Conservation (phyloP, 2,888 invertebrate species). For the Ennomos erosarius region DNA sequence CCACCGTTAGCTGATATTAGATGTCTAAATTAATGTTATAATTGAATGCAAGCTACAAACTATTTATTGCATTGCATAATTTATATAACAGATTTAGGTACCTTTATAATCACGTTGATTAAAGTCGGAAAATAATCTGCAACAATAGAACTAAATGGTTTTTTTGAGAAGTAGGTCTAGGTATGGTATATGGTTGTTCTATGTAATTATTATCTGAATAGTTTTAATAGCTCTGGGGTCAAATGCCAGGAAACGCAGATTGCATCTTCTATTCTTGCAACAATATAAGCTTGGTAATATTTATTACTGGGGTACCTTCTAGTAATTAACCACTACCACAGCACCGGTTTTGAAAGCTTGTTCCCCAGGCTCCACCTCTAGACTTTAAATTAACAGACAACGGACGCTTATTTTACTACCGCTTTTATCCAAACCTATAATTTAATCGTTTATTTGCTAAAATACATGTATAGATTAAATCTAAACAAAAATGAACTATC, state of each 20-base stretch:
- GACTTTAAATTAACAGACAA: constrained; percentile 11
- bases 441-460: too few species aligned
- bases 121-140: too few species aligned
- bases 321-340: constrained; percentile 56
- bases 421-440: constrained; percentile 18
- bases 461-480: too few species aligned
- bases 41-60: constrained; percentile 24
- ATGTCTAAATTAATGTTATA: constrained; percentile 25
- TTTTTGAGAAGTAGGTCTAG: too few species aligned
- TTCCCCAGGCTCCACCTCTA: constrained; percentile 21
- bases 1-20: constrained; percentile 27
- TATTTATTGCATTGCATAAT: constrained; percentile 22
- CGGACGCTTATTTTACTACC: constrained; percentile 21
- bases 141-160: too few species aligned
- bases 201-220: constrained; percentile 50
- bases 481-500: too few species aligned
- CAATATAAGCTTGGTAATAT: constrained; percentile 53
- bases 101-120: too few species aligned
- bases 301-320: constrained; percentile 47
- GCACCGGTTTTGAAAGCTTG: constrained; percentile 50
- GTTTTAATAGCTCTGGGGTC: constrained; percentile 58
- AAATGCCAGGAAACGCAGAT: constrained; percentile 66
- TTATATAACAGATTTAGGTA: constrained; percentile 11
- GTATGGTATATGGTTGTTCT: neutral
- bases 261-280: constrained; percentile 59